Percentiles rank a stretch among this genome's conserved stretches.
These are phyloP conservation scores for Autographa pulchrina DNA, from an alignment of 2,888 invertebrate genomes.

Conservation along the genomic window DNA sequence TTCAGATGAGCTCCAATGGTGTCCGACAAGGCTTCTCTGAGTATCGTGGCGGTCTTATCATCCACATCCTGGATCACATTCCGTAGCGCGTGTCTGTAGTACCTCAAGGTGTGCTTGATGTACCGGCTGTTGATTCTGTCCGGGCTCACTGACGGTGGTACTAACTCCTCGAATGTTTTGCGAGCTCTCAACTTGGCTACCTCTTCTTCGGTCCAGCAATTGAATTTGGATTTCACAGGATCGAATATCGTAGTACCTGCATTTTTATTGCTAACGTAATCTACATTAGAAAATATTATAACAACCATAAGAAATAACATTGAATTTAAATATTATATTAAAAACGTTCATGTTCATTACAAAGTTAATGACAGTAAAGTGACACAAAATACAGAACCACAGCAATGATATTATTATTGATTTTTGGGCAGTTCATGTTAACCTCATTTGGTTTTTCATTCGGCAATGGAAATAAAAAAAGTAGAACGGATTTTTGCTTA, in stretches of 20 bases:
- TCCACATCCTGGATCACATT: conserved; percentile 63
- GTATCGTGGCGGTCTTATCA: conserved; percentile 59
- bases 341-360: conserved; percentile 54
- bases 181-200: conserved; percentile 78
- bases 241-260: conserved; percentile 79
- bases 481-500: too few relatives aligned
- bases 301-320: conserved; percentile 77
- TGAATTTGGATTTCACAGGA: conserved; percentile 58
- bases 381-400: conserved; percentile 17
- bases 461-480: background rate
- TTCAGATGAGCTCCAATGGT: conserved; percentile 81
- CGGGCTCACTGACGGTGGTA: conserved; percentile 70
- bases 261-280: conserved; percentile 62
- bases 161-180: conserved; percentile 74
- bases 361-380: conserved; percentile 39
- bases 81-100: conserved; percentile 71
- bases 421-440: conserved; percentile 3
- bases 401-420: conserved; percentile 10
- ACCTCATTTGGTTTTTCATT: conserved; percentile 6
- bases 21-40: conserved; percentile 78
- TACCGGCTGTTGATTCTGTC: conserved; percentile 74
- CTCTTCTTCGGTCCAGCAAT: conserved; percentile 81
- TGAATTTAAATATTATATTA: conserved; percentile 62
- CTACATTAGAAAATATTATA: conserved; percentile 66
- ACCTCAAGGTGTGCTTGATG: conserved; percentile 71